Conservation (phyloP, 2,888 invertebrate genomes). For the Erebia palarica region DNA sequence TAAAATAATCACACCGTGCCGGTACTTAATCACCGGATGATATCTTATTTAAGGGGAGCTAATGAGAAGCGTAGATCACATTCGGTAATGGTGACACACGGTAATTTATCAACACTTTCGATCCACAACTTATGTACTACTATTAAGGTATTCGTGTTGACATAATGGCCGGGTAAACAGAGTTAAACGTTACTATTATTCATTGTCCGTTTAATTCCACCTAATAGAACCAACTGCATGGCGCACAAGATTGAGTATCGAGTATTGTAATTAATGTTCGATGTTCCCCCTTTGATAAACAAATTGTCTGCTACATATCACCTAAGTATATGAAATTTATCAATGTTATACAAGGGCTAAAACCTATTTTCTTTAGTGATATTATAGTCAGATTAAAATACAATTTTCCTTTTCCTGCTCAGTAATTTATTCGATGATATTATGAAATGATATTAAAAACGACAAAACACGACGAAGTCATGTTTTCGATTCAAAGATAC, state of each 20-base stretch:
- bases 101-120: constrained; percentile 78
- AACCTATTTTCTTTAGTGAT: too few relatives aligned
- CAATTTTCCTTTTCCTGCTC: too few relatives aligned
- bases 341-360: not conserved
- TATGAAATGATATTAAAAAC: not conserved
- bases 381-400: too few relatives aligned
- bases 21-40: constrained; percentile 72
- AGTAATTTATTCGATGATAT: too few relatives aligned
- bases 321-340: not conserved
- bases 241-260: constrained; percentile 13
- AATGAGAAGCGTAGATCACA: constrained; percentile 79
- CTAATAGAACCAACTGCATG: constrained; percentile 30
- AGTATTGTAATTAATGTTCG: constrained; percentile 17
- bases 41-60: constrained; percentile 78
- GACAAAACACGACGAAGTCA: not conserved
- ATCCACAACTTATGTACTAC: constrained; percentile 72
- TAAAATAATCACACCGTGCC: constrained; percentile 71
- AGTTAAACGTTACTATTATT: constrained; percentile 67
- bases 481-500: not conserved
- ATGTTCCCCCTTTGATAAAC: constrained; percentile 11
- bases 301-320: constrained; percentile 8
- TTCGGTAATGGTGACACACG: constrained; percentile 74
- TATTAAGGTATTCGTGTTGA: constrained; percentile 77
- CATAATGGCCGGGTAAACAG: constrained; percentile 72
- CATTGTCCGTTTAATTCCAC: constrained; percentile 46